Conservation (phyloP, 2,797 vertebrate genomes). For the Fistularia commersonii region DNA sequence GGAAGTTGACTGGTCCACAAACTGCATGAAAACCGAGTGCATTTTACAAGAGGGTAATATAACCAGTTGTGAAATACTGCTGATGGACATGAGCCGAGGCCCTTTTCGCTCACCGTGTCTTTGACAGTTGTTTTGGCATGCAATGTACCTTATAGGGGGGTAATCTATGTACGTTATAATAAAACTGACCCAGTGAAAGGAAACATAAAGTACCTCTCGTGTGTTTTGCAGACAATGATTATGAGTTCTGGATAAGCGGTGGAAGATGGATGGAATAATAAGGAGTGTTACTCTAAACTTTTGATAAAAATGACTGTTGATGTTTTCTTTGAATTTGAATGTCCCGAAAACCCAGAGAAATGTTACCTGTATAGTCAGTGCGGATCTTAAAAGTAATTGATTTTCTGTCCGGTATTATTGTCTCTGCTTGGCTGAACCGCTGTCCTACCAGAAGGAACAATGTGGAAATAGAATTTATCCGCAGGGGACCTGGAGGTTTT, state of each 20-base stretch:
- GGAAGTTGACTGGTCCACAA: slow-evolving; percentile 15
- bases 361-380: slow-evolving; percentile 11
- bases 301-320: too few relatives aligned
- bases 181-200: slow-evolving; percentile 21
- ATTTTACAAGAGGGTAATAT: too few relatives aligned
- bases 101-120: slow-evolving; percentile 7
- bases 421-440: slow-evolving; percentile 26
- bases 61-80: slow-evolving; percentile 1
- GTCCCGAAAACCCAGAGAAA: slow-evolving; percentile 9
- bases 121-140: slow-evolving; percentile 39
- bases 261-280: too few relatives aligned
- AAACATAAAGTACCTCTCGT: slow-evolving; percentile 23
- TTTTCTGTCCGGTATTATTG: slow-evolving; percentile 44
- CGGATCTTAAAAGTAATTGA: slow-evolving; percentile 44
- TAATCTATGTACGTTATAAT: slow-evolving; percentile 42
- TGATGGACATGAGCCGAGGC: slow-evolving; percentile 8
- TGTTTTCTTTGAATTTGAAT: slow-evolving; percentile 2
- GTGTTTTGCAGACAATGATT: slow-evolving; percentile 1
- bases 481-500: slow-evolving; percentile 22
- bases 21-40: slow-evolving; percentile 43
- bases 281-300: too few relatives aligned
- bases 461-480: slow-evolving; percentile 17
- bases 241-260: too few relatives aligned
- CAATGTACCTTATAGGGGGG: slow-evolving; percentile 5
- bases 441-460: slow-evolving; percentile 14